Percentiles rank a stretch among this genome's conserved stretches.
Conservation (phyloP, 2,888 invertebrate species). For the Microctonus aethiopoides region DNA sequence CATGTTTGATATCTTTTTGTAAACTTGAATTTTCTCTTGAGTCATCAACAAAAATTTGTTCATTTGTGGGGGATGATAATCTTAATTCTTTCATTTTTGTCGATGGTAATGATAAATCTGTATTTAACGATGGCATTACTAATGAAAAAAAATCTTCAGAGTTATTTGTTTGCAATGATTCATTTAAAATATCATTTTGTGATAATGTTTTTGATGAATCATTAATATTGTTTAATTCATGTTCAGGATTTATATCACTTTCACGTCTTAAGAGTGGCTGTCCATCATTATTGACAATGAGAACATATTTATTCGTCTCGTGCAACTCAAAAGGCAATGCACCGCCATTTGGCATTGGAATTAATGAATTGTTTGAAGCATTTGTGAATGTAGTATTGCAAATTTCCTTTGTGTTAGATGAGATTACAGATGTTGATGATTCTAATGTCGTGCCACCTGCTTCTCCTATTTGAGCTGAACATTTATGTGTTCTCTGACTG, state of each 20-base stretch:
- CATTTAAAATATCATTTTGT: constrained; percentile 16
- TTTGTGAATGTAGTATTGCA: constrained; percentile 7
- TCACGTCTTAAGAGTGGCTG: constrained; percentile 57
- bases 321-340: constrained; percentile 28
- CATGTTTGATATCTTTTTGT: constrained; percentile 41
- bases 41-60: constrained; percentile 19
- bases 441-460: constrained; percentile 67
- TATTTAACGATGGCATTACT: constrained; percentile 68
- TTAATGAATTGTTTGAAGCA: constrained; percentile 30
- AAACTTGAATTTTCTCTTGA: constrained; percentile 28
- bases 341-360: constrained; percentile 33
- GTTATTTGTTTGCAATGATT: constrained; percentile 49
- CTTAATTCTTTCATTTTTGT: constrained; percentile 75
- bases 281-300: constrained; percentile 58
- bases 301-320: constrained; percentile 59
- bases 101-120: constrained; percentile 74
- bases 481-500: constrained; percentile 86
- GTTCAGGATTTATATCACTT: constrained; percentile 41
- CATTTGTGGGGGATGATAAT: constrained; percentile 66
- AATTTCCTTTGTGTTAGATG: constrained; percentile 56
- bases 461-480: constrained; percentile 74
- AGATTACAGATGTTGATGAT: constrained; percentile 29
- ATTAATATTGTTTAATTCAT: constrained; percentile 12
- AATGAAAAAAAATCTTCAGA: constrained; percentile 66
- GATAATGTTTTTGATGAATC: constrained; percentile 9